Evolutionary conservation across 2,113 vertebrate species (phyloP), one percentile per base, ranked within the genome.

Genomic region (Myotis lucifugus): DNA sequence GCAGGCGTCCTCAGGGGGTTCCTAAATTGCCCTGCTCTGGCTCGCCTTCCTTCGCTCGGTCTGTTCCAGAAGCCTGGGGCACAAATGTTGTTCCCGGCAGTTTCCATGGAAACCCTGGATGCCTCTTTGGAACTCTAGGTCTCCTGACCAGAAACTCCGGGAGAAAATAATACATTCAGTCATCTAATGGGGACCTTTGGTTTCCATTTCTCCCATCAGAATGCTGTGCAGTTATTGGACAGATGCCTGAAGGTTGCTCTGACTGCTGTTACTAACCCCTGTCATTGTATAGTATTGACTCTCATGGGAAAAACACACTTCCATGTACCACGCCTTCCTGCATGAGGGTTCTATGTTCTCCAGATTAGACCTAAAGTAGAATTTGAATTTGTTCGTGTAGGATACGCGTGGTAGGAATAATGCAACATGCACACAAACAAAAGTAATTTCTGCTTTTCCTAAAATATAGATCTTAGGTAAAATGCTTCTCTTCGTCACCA

Each of bases 1-100:
- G 77, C 56, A 54, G 29, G 23, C 59, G 69, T 46, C 52, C 46
- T 90, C 52, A 12, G 13, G 10, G 18, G 34, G 46, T 73, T 78
- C 91, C 61, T 25, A 70, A 85, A 85, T 40, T 69, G 40, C 34
- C 74, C 69, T 42, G 17, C 48, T 74, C 69, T 89, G 82, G 19
- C 27, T 93, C 40, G 17, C 8, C 1, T 85, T 86, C 79, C 56
- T 81, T 76, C 8, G 42, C 1, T 77, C 15, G 0, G 83, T 95
- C 94, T 88, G 37, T 91, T 96, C 78, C 91, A 91, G 91, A 96
- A 96, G 95, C 25, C 77, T 90, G 52, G 74, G 59, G 32, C 74
- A 92, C 54, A 88, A 92, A 76, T 88, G 86, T 73, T 85, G 61
- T 88, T 84, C 56, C 86, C 73, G 46, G 48, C 0, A 3, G 85